Percentiles rank a stretch among this genome's conserved stretches.
phyloP scores from a whole-genome alignment of 2,888 invertebrate species.

The Bibio marci region DNA sequence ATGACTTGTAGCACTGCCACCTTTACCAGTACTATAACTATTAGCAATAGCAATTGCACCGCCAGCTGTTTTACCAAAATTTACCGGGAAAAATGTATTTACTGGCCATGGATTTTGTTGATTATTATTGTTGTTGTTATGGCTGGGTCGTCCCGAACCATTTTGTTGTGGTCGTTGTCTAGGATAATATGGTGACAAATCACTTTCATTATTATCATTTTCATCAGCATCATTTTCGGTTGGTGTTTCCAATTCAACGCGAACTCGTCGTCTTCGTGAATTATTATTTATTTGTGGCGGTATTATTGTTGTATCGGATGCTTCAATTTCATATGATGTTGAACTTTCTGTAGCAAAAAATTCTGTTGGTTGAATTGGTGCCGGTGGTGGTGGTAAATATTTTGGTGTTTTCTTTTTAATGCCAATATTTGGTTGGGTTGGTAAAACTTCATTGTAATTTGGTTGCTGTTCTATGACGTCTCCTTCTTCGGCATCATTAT shows the following conservation, averaged over 20 bases:
- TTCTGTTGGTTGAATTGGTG: neutral
- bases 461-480: neutral
- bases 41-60: conserved; percentile 29
- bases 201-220: no score
- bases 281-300: conserved; percentile 1
- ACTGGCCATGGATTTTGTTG: conserved; percentile 13
- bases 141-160: neutral
- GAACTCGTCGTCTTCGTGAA: conserved; percentile 9
- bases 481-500: neutral
- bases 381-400: neutral
- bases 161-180: neutral
- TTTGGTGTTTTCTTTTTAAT: neutral
- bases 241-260: conserved; percentile 9
- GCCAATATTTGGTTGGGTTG: neutral
- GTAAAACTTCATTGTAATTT: neutral
- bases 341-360: neutral
- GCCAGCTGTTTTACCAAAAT: conserved; percentile 26
- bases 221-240: conserved; percentile 10
- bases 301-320: neutral
- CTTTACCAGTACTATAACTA: conserved; percentile 29
- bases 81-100: conserved; percentile 28
- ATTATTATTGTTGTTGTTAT: neutral
- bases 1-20: conserved; percentile 27
- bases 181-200: neutral
- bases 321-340: no score